A percentile compares a stretch with the other conserved stretches of the same genome.
phyloP scores from a whole-genome alignment of 2,888 invertebrate genomes.

The Acleris laterana region DNA sequence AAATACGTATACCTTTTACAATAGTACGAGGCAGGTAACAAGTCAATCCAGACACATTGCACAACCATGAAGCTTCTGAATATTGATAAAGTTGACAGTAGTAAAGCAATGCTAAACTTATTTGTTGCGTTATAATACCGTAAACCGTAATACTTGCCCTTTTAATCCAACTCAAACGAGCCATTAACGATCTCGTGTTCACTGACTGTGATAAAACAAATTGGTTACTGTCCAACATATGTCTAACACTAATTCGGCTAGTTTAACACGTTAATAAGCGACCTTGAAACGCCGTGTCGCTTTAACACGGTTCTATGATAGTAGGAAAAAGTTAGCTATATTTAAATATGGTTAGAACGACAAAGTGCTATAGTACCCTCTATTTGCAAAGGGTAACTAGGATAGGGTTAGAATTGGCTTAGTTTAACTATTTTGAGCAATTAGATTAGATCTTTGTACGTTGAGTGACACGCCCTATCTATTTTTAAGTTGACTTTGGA shows the following conservation, averaged over 20 bases:
- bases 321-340: neutral
- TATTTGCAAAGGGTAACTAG: slow-evolving; percentile 28
- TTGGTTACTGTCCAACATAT: slow-evolving; percentile 46
- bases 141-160: neutral
- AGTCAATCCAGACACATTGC: too few species aligned
- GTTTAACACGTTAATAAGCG: slow-evolving; percentile 21
- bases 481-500: neutral
- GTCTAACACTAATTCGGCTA: slow-evolving; percentile 38
- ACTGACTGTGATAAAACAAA: slow-evolving; percentile 24
- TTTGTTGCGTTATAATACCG: too few species aligned
- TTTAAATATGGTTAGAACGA: slow-evolving; percentile 8
- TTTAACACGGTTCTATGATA: neutral
- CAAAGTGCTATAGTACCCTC: slow-evolving; percentile 15
- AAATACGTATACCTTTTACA: too few species aligned
- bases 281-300: slow-evolving; percentile 14
- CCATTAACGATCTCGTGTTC: slow-evolving; percentile 10
- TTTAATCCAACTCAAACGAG: slow-evolving; percentile 21
- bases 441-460: slow-evolving; percentile 18
- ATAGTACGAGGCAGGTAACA: too few species aligned
- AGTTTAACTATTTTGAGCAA: slow-evolving; percentile 19
- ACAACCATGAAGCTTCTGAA: too few species aligned
- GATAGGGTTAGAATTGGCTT: slow-evolving; percentile 29
- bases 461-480: slow-evolving; percentile 4
- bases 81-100: too few species aligned
- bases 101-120: too few species aligned